Percentiles rank a stretch among this genome's conserved stretches.
Conservation (phyloP, 64 coral and sea anemone genomes). For the Stylophora pistillata region DNA sequence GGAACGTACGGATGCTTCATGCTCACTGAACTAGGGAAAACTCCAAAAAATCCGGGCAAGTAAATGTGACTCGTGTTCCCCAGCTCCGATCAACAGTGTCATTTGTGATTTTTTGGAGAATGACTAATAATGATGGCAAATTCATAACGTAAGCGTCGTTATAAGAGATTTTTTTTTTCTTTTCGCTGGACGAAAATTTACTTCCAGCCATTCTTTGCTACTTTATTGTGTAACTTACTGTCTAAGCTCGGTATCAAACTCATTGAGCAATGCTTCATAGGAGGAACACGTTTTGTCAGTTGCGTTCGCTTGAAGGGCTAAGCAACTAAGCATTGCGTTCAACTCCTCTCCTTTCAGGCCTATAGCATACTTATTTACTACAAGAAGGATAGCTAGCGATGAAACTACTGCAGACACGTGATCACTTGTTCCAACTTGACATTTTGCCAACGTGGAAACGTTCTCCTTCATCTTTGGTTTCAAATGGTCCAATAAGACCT, state of each 20-base stretch:
- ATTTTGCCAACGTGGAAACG: background rate
- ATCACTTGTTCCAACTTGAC: background rate
- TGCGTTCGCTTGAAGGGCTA: slow-evolving; percentile 4
- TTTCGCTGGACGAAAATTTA: too few species aligned
- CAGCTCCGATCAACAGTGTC: too few species aligned
- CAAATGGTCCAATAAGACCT: background rate
- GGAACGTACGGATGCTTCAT: too few species aligned
- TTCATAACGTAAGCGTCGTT: too few species aligned
- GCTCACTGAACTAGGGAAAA: too few species aligned
- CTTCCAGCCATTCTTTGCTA: too few species aligned
- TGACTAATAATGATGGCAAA: too few species aligned
- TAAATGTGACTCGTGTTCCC: too few species aligned
- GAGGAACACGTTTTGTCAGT: background rate
- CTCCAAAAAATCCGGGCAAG: too few species aligned
- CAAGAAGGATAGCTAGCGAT: background rate
- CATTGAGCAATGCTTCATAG: background rate
- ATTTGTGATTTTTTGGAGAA: too few species aligned
- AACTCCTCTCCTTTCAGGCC: background rate
- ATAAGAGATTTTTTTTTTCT: too few species aligned
- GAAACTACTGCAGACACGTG: slow-evolving; percentile 15
- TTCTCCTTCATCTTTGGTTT: slow-evolving; percentile 3
- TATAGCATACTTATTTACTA: background rate
- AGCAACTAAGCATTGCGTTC: background rate
- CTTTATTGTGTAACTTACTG: too few species aligned
- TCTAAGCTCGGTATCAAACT: background rate